A percentile compares a stretch with the other conserved stretches of the same genome.
Conservation (phyloP, 2,113 vertebrate species). For the Lasiurus cinereus region DNA sequence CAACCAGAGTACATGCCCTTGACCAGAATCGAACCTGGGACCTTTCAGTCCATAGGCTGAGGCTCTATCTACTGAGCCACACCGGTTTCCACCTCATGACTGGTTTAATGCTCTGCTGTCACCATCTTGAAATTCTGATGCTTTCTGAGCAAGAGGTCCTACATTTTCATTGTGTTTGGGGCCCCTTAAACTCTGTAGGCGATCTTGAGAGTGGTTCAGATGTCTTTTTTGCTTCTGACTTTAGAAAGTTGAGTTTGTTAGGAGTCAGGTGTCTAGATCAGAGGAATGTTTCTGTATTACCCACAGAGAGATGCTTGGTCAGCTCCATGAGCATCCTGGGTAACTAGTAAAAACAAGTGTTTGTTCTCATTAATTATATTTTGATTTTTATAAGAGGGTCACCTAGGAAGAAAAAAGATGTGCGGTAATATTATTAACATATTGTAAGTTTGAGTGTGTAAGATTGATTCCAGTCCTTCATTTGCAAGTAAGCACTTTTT, state of each 20-base stretch:
- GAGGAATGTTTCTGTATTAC: conserved; percentile 31
- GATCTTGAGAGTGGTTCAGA: neutral
- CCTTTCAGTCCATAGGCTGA: too few relatives aligned
- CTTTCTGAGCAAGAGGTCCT: neutral
- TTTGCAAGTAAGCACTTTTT: conserved; percentile 35
- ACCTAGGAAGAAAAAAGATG: neutral
- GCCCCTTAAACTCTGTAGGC: neutral
- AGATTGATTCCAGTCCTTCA: conserved; percentile 10
- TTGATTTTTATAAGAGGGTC: conserved; percentile 10
- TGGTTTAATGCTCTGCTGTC: neutral
- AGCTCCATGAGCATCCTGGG: conserved; percentile 40
- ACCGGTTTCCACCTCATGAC: neutral
- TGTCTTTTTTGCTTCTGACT: conserved; percentile 36
- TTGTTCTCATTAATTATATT: conserved; percentile 40
- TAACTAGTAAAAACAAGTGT: neutral
- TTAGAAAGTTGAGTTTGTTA: conserved; percentile 55
- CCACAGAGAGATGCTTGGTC: conserved; percentile 30
- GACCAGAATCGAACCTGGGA: too few relatives aligned
- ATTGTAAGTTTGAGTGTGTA: conserved; percentile 4
- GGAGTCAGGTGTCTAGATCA: conserved; percentile 55
- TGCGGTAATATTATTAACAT: neutral
- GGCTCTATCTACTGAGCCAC: too few relatives aligned
- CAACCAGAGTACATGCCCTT: too few relatives aligned
- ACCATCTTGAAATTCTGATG: conserved; percentile 22
- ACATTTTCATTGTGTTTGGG: neutral